Evolutionary conservation across 2,888 invertebrate genomes (phyloP).

Genomic region (Drosophila tripunctata): DNA sequence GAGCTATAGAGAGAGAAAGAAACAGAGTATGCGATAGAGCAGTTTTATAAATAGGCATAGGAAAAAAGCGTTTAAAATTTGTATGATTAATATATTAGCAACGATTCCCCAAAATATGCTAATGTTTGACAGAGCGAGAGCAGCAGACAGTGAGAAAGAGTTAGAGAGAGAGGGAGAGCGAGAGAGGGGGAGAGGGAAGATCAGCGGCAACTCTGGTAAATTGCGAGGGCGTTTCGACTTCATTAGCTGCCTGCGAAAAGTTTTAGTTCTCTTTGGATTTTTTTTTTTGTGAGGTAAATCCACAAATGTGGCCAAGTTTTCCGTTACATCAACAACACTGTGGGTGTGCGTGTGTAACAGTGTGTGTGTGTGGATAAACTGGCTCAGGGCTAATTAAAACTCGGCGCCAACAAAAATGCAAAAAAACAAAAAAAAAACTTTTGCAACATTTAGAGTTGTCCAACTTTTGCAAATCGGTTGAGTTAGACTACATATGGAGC

Average conservation of each 20-base stretch:
- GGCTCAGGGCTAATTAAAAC: constrained; percentile 80
- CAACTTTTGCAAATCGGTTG: constrained; percentile 25
- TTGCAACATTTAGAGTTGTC: constrained; percentile 56
- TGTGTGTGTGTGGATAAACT: constrained; percentile 61
- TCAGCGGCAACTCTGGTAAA: background rate
- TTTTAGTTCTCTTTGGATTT: constrained; percentile 16
- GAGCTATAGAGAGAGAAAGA: constrained; percentile 1
- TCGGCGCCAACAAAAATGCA: constrained; percentile 22
- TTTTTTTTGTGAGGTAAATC: no score
- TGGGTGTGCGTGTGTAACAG: constrained; percentile 15
- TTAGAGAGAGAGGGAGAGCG: background rate
- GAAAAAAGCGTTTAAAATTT: constrained; percentile 43
- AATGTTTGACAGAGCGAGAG: no score
- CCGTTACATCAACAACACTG: constrained; percentile 56
- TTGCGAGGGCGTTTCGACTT: constrained; percentile 41
- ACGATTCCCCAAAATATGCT: constrained; percentile 7
- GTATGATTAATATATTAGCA: constrained; percentile 65
- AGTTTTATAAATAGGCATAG: constrained; percentile 50
- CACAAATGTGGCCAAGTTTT: constrained; percentile 53
- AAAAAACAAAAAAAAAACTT: constrained; percentile 40
- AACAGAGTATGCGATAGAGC: background rate
- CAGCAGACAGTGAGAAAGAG: no score
- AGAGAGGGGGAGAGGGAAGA: background rate
- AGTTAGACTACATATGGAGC: constrained; percentile 25
- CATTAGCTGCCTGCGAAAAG: constrained; percentile 48